Conservation (phyloP, 2,797 vertebrate genomes). For the Microctenopoma lineatum region DNA sequence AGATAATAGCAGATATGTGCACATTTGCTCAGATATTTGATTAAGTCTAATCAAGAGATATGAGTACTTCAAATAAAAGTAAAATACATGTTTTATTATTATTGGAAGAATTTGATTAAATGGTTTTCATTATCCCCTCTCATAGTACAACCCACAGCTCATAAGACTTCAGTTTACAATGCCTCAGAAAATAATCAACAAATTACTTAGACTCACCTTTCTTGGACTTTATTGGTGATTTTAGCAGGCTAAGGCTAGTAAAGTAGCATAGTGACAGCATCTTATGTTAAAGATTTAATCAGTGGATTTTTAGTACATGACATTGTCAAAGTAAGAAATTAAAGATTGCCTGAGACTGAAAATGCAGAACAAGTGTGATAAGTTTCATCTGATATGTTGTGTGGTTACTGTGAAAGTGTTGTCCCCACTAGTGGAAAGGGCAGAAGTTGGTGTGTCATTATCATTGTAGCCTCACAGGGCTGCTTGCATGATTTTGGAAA, state of each 20-base stretch:
- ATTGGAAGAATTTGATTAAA: neutral
- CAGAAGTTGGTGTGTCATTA: neutral
- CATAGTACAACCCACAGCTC: no score
- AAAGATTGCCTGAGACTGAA: neutral
- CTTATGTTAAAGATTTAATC: no score
- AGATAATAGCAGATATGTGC: neutral
- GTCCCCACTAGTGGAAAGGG: neutral
- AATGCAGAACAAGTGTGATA: neutral
- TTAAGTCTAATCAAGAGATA: neutral
- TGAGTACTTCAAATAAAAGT: neutral
- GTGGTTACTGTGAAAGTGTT: neutral
- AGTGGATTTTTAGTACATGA: no score
- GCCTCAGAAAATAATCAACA: no score
- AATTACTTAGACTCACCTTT: no score
- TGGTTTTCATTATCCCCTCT: neutral
- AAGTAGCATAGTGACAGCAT: no score
- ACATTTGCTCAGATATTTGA: no score
- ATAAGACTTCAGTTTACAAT: no score
- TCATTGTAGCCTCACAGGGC: conserved; percentile 1
- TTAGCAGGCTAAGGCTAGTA: no score
- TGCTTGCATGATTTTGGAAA: conserved; percentile 5
- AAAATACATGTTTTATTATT: neutral
- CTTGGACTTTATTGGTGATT: no score
- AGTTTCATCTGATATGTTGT: neutral
- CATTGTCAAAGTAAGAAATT: neutral